Percentiles rank a stretch among this genome's conserved stretches.
Conservation (phyloP, 1,140 invertebrate genomes). For the Drosophila persimilis region DNA sequence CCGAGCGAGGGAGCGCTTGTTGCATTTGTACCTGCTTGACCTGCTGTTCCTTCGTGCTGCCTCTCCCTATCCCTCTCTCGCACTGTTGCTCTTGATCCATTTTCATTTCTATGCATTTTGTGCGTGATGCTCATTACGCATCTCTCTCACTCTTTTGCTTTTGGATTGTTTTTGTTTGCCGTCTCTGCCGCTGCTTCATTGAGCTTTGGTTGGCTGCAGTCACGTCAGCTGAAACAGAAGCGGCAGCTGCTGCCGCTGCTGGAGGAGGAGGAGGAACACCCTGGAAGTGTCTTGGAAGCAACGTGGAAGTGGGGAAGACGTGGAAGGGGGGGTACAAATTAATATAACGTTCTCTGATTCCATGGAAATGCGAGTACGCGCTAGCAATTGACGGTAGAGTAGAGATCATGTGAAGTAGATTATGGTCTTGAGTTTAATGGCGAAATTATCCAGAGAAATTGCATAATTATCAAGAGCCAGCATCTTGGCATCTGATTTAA, state of each 20-base stretch:
- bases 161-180: conserved; percentile 11
- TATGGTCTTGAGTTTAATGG: conserved; percentile 50
- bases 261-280: too few relatives aligned
- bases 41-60: conserved; percentile 27
- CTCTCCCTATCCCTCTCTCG: conserved; percentile 6
- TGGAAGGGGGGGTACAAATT: conserved; percentile 53
- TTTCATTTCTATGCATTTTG: conserved; percentile 77
- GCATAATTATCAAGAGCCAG: conserved; percentile 32
- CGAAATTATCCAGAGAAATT: conserved; percentile 37
- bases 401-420: conserved; percentile 40
- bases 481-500: conserved; percentile 10
- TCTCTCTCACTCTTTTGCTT: conserved; percentile 11
- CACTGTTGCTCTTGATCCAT: conserved; percentile 73
- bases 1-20: conserved; percentile 61
- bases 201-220: conserved; percentile 75
- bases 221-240: conserved; percentile 61
- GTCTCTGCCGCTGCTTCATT: conserved; percentile 47
- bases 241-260: conserved; percentile 19
- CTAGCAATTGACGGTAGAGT: conserved; percentile 31
- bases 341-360: conserved; percentile 76
- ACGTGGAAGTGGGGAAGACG: conserved; percentile 11
- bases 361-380: conserved; percentile 51
- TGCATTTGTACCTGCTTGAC: conserved; percentile 81
- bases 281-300: neutral
- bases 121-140: conserved; percentile 76